Evolutionary conservation across 2,797 vertebrate genomes (phyloP).

Genomic region (Typhlichthys subterraneus): DNA sequence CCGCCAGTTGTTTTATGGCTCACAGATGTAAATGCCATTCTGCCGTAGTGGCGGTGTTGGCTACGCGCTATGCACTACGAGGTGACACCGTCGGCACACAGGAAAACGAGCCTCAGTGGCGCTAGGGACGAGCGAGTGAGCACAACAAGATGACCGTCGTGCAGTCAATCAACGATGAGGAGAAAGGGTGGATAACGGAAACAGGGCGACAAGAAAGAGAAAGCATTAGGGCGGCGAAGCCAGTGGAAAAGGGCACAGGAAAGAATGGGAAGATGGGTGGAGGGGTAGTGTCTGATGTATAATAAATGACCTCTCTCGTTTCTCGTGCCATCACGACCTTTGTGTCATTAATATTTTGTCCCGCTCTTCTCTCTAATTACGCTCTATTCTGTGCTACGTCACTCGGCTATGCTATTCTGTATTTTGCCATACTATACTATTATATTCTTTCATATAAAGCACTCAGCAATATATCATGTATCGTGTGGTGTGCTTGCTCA

Average conservation of each 20-base stretch:
- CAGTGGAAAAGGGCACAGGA: not conserved
- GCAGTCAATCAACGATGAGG: not conserved
- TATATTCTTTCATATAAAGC: not conserved
- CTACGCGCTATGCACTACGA: not conserved
- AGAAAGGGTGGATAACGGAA: not conserved
- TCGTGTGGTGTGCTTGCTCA: conserved; percentile 17
- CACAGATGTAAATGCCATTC: not conserved
- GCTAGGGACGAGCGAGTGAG: not conserved
- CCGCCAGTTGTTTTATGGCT: not conserved
- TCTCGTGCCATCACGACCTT: conserved; percentile 4
- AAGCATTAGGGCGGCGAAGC: not conserved
- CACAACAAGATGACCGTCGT: not conserved
- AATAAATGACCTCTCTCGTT: conserved; percentile 67
- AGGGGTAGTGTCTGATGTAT: conserved; percentile 61
- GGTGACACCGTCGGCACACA: not conserved
- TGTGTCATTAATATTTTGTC: not conserved
- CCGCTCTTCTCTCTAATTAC: conserved; percentile 4
- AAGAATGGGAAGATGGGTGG: conserved; percentile 2
- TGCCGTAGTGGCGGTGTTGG: not conserved
- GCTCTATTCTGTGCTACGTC: not conserved
- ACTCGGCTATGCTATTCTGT: not conserved
- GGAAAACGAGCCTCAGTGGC: not conserved
- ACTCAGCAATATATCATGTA: conserved; percentile 13
- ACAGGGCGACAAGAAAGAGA: not conserved
- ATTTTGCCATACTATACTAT: not conserved